These are phyloP conservation scores for Allacma fusca DNA, from an alignment of 2,888 invertebrate species.

Conservation along the genomic window DNA sequence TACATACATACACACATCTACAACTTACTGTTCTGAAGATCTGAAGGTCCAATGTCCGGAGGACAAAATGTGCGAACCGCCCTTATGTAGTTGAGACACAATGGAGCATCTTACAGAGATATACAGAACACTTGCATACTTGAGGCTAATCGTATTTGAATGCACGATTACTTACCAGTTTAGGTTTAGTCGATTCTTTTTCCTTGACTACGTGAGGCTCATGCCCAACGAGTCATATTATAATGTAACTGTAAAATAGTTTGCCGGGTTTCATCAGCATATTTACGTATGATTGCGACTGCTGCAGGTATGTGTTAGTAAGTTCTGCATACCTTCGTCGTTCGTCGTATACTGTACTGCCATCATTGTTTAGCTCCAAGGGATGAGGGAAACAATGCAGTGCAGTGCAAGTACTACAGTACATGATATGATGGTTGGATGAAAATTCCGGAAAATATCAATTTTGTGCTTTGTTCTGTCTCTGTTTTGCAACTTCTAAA, in stretches of 20 bases:
- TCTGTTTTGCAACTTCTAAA: too few species aligned
- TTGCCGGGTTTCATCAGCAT: not conserved
- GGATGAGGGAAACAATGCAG: too few species aligned
- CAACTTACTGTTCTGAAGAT: not conserved
- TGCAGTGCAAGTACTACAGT: too few species aligned
- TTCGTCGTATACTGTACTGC: too few species aligned
- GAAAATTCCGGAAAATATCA: too few species aligned
- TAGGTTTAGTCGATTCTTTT: constrained; percentile 32
- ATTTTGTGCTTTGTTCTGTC: too few species aligned
- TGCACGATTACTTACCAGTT: constrained; percentile 15
- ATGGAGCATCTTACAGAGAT: not conserved
- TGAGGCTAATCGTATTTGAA: constrained; percentile 10
- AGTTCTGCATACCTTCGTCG: too few species aligned
- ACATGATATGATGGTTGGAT: too few species aligned
- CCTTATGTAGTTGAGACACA: constrained; percentile 12
- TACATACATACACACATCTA: not conserved
- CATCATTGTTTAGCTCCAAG: too few species aligned
- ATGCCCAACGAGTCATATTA: constrained; percentile 40
- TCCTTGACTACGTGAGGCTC: constrained; percentile 43
- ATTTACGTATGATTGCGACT: too few species aligned
- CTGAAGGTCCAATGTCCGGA: not conserved
- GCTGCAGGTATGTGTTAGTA: too few species aligned
- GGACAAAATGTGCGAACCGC: constrained; percentile 16
- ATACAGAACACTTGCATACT: constrained; percentile 13
- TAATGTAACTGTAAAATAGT: constrained; percentile 17